These are phyloP conservation scores for Isurus oxyrinchus DNA, from an alignment of 2,113 vertebrate genomes.

Conservation along the genomic window DNA sequence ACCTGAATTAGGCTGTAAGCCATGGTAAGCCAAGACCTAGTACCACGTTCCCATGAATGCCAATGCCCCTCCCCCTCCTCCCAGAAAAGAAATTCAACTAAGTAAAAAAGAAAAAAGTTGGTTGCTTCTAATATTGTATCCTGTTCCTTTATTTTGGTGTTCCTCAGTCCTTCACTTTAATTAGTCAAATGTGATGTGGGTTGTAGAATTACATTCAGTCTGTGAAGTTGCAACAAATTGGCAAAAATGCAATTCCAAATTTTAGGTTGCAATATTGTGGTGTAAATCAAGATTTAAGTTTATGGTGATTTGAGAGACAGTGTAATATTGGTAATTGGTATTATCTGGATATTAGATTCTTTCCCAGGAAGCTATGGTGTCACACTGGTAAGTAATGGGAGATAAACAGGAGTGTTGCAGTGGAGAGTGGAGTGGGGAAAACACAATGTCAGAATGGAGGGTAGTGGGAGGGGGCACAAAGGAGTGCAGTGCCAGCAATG, in stretches of 20 bases:
- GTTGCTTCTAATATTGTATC: constrained; percentile 4
- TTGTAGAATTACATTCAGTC: background rate
- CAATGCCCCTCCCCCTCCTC: background rate
- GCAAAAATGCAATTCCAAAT: background rate
- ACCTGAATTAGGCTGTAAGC: constrained; percentile 37
- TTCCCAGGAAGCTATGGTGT: background rate
- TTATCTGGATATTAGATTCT: background rate
- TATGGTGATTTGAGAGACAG: background rate
- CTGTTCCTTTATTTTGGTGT: background rate
- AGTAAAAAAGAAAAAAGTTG: background rate
- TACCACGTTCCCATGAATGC: constrained; percentile 33
- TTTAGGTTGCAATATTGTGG: background rate
- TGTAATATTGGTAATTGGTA: background rate
- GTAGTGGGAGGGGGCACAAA: background rate
- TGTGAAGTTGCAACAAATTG: background rate
- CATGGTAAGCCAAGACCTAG: constrained; percentile 25
- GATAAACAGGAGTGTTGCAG: background rate
- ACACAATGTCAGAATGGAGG: background rate
- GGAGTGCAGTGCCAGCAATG: background rate
- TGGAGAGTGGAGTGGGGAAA: background rate
- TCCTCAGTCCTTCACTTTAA: background rate
- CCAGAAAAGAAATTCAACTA: background rate
- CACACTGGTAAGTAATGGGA: background rate
- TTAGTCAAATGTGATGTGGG: background rate
- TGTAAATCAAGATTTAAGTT: background rate